Conservation (phyloP, 1,140 invertebrate species). For the Brachionus calyciflorus region DNA sequence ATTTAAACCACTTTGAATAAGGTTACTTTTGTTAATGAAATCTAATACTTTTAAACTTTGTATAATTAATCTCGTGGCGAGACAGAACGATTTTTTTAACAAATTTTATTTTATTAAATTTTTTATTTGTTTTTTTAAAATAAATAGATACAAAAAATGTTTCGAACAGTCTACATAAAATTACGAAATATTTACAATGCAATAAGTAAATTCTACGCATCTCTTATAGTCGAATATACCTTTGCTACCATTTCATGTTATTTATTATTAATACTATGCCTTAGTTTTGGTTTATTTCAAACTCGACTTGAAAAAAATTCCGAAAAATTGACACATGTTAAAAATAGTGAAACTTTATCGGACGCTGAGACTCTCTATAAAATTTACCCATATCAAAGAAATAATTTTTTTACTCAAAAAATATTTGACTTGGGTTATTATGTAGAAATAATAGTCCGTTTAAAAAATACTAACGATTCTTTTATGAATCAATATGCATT, state of each 20-base stretch:
- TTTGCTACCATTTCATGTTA: constrained; percentile 1
- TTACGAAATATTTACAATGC: constrained; percentile 28
- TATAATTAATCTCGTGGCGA: too few species aligned
- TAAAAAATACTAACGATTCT: neutral
- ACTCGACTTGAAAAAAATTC: neutral
- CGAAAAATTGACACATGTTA: constrained; percentile 28
- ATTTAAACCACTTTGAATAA: too few species aligned
- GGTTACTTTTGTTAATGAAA: too few species aligned
- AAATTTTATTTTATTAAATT: too few species aligned
- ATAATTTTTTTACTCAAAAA: constrained; percentile 23
- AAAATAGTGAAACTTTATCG: neutral
- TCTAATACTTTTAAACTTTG: too few species aligned
- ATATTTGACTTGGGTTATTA: constrained; percentile 27
- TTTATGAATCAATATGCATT: constrained; percentile 1
- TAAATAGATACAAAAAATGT: constrained; percentile 9
- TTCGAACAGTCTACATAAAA: constrained; percentile 34
- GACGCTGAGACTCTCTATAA: neutral
- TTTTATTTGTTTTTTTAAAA: constrained; percentile 23
- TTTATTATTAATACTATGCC: neutral
- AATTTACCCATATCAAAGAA: neutral
- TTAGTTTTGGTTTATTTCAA: constrained; percentile 34
- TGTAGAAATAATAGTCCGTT: constrained; percentile 22
- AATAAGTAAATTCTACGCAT: constrained; percentile 5
- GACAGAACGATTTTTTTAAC: too few species aligned
- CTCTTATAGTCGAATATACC: constrained; percentile 7